Conservation (phyloP, 2,797 vertebrate species). For the Mormyrus hasselquistii region DNA sequence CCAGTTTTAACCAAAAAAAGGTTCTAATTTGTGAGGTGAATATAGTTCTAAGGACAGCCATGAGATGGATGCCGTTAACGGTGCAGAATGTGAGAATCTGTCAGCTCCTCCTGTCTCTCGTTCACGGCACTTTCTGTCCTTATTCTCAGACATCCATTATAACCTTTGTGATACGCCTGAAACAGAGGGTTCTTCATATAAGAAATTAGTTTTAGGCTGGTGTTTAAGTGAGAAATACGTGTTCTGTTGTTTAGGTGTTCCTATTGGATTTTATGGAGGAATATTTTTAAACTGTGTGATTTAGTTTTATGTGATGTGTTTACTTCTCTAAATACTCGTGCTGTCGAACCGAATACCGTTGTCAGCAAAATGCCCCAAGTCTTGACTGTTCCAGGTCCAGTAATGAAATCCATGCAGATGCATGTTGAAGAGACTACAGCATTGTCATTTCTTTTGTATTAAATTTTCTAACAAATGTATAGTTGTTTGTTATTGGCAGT, state of each 20-base stretch:
- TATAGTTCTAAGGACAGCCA: not conserved
- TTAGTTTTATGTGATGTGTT: not conserved
- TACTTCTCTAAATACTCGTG: not conserved
- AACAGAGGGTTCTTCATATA: not conserved
- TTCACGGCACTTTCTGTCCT: not conserved
- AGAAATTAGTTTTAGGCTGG: slow-evolving; percentile 3
- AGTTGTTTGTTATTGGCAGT: not conserved
- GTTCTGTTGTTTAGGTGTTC: not conserved
- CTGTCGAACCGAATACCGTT: not conserved
- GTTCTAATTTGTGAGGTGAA: not conserved
- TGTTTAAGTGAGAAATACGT: not conserved
- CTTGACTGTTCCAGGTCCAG: not conserved
- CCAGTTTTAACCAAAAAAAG: not conserved
- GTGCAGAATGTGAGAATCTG: not conserved
- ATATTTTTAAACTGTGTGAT: not conserved
- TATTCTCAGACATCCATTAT: slow-evolving; percentile 3
- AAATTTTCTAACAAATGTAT: slow-evolving; percentile 1
- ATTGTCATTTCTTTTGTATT: not conserved
- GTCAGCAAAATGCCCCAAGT: not conserved
- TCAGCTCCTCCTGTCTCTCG: not conserved
- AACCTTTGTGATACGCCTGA: slow-evolving; percentile 8
- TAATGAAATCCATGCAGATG: not conserved
- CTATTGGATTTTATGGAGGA: not conserved
- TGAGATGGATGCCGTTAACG: not conserved
- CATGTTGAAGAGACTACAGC: not conserved